phyloP scores from a whole-genome alignment of 2,797 vertebrate species.

The Scolopax bukidnonensis region DNA sequence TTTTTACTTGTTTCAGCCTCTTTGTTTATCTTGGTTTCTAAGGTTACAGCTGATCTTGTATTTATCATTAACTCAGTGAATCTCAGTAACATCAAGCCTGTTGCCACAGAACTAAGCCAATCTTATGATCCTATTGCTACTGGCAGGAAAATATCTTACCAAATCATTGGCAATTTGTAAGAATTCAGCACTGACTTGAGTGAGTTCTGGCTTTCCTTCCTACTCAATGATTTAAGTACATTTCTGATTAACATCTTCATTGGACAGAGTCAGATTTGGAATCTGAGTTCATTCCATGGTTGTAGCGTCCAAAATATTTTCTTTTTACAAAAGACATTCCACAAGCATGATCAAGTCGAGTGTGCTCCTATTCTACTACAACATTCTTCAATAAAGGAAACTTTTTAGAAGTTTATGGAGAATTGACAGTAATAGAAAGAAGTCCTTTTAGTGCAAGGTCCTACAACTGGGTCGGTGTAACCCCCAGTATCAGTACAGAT shows the following conservation, averaged over 20 bases:
- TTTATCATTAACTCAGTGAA: slow-evolving; percentile 49
- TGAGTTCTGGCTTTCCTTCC: background rate
- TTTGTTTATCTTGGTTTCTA: slow-evolving; percentile 27
- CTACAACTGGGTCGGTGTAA: background rate
- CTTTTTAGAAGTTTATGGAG: background rate
- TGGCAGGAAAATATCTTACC: slow-evolving; percentile 18
- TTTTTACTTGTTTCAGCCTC: background rate
- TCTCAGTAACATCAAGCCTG: slow-evolving; percentile 41
- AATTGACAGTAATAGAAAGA: background rate
- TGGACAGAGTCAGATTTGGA: slow-evolving; percentile 7
- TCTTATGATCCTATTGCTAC: slow-evolving; percentile 38
- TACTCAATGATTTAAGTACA: background rate
- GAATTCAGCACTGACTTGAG: slow-evolving; percentile 52
- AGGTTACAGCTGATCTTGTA: slow-evolving; percentile 8
- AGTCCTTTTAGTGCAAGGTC: background rate
- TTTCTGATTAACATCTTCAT: slow-evolving; percentile 2
- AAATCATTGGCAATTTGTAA: background rate
- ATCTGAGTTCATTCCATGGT: background rate
- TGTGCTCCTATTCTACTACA: background rate
- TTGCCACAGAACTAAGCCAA: slow-evolving; percentile 24
- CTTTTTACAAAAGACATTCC: slow-evolving; percentile 37
- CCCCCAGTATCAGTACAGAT: background rate
- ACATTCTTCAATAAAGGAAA: background rate
- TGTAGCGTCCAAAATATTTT: slow-evolving; percentile 41
- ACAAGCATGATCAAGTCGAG: background rate